phyloP scores from a whole-genome alignment of 1,140 invertebrate genomes.

The Neelides sp. region DNA sequence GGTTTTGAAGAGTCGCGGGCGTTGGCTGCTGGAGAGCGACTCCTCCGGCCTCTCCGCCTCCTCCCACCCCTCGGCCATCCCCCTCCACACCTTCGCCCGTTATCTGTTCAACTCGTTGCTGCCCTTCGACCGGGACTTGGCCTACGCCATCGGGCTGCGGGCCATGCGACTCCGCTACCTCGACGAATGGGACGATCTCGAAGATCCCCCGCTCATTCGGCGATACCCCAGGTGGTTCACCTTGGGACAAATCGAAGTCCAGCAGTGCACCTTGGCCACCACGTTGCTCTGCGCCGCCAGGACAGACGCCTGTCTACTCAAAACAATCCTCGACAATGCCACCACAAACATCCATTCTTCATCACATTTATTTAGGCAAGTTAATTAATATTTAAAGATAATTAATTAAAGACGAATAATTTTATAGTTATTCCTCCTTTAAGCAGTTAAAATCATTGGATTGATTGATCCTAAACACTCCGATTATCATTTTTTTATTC shows the following conservation, averaged over 20 bases:
- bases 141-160: conserved; percentile 50
- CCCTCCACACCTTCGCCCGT: conserved; percentile 69
- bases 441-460: too few relatives aligned
- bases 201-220: conserved; percentile 43
- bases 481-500: too few relatives aligned
- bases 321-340: conserved; percentile 59
- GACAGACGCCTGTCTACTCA: conserved; percentile 52
- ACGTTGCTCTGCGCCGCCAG: conserved; percentile 63
- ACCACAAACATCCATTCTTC: conserved; percentile 68
- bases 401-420: too few relatives aligned
- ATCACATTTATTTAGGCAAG: conserved; percentile 67
- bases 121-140: conserved; percentile 55
- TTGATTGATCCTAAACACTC: too few relatives aligned
- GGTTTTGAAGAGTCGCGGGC: neutral
- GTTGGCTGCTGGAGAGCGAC: conserved; percentile 37
- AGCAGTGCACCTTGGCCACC: conserved; percentile 64
- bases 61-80: conserved; percentile 39
- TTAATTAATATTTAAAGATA: too few relatives aligned
- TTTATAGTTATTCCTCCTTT: too few relatives aligned
- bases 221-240: conserved; percentile 56
- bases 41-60: conserved; percentile 46
- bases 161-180: conserved; percentile 56
- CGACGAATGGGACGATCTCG: conserved; percentile 56
- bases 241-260: conserved; percentile 61
- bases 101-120: conserved; percentile 63